phyloP scores from a whole-genome alignment of 2,113 vertebrate species.

The Talpa occidentalis region DNA sequence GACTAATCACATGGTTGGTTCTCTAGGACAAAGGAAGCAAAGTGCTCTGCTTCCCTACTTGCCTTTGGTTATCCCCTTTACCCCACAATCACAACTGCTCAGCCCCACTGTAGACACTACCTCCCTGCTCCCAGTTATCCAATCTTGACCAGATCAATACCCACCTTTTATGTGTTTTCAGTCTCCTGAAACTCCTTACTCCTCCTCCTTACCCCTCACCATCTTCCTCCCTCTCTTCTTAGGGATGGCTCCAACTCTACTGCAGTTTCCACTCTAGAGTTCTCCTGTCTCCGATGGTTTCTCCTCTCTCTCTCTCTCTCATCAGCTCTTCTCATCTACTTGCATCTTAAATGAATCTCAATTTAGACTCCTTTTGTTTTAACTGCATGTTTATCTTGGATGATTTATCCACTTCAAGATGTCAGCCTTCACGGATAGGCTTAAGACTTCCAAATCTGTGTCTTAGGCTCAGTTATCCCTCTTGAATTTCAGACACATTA shows the following conservation, averaged over 20 bases:
- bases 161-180: background rate
- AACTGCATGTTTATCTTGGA: background rate
- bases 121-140: background rate
- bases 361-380: background rate
- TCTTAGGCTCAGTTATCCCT: background rate
- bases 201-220: background rate
- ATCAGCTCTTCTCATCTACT: background rate
- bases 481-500: background rate
- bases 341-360: background rate
- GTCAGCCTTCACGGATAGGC: background rate
- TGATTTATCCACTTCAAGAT: background rate
- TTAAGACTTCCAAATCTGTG: background rate
- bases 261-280: background rate
- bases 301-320: background rate
- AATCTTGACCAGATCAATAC: background rate
- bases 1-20: no score
- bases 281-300: background rate
- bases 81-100: background rate
- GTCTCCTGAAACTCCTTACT: background rate
- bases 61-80: background rate
- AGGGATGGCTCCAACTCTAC: background rate
- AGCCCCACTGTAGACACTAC: background rate
- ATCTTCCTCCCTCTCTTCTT: background rate
- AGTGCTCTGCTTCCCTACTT: background rate
- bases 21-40: background rate